Base-by-base conservation (phyloP, 2,888 invertebrate species). In the Phoronis australis region DNA sequence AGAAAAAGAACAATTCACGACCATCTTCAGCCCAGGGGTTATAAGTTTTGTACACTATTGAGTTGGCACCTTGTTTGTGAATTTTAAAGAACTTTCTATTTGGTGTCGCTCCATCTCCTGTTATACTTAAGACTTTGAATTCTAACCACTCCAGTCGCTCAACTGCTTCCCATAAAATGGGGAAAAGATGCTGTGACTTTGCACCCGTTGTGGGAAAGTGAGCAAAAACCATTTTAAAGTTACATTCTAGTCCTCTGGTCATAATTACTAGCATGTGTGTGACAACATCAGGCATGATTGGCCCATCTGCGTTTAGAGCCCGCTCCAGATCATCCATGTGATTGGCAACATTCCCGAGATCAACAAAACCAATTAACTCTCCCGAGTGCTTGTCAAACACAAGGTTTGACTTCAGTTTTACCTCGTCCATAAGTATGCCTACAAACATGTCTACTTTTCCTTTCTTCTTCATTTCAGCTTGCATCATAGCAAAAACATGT, bases 1-100 rank as follows among this genome's bases (percentile, higher is more conserved):
- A 52, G 6, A 55, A 43, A 20, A 52, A 50, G 37, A 42, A 48
- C 9, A 54, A 31, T 12, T 9, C 9, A 12, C 31, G 9, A 12
- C 9, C 9, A 12, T 31, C 31, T 12, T 15, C 15, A 9, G 15
- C 15, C 9, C 15, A 31, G 9, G 31, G 31, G 15, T 31, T 31
- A 31, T 12, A 9, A 12, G 31, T 15, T 15, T 31, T 31, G 31
- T 31, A 31, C 31, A 31, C 31, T 31, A 31, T 31, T 15, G 15
- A 31, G 31, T 31, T 15, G 15, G 9, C 15, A 12, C 9, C 9
- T 31, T 31, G 9, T 31, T 31, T 31, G 31, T 31, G 31, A 9
- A 31, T 9, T 31, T 15, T 31, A 15, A 31, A 31, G 15, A 31
- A 31, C 15, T 31, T 31, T 31, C 31, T 31, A 15, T 31, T 31